Base-by-base conservation (phyloP, 2,113 vertebrate species). In the Petromus typicus region DNA sequence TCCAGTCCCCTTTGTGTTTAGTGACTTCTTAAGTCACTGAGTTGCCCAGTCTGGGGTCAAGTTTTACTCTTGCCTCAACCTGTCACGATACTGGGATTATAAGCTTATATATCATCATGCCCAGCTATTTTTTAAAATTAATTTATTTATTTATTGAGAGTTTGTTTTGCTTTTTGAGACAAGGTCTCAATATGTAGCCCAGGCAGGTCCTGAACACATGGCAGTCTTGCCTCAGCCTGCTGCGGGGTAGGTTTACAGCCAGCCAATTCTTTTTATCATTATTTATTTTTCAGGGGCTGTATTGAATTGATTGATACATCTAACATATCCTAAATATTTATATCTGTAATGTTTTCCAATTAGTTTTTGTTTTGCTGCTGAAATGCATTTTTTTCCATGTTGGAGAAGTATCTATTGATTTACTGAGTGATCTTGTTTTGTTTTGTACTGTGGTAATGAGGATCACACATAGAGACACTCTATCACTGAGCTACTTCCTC, bases 371-470 rank as follows among this genome's bases (percentile, higher is more conserved):
- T 51, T 7, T 51, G 51, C 45, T 51, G 13, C 30, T 30, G 27
- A 48, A 76, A 30, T 10, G 13, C 5, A 30, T 32, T 17, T 54
- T 75, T 78, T 51, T 48, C 40, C 45, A 51, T 71, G 25, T 79
- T 81, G 79, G 69, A 51, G 57, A 91, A 86, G 22, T 89, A 79
- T 43, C 27, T 22, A 13, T 84, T 95, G 43, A 83, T 92, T 91
- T 79, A 89, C 34, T 89, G 54, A 88, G 16, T 86, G 45, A 25
- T 71, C 37, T 71, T 71, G 67, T 71, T 40, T 69, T 7, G 7
- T 69, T 69, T 69, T 34, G 27, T 63, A 30, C 27, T 63, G 3
- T 63, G 61, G 23, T 27, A 22, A 25, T 63, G 12, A 63, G 25
- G 25, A 27, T 63, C 61, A 30, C 8, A 63, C 27, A 25, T 11